Evolutionary conservation across 2,888 invertebrate species (phyloP).

Genomic region (Trachelus tabidus): DNA sequence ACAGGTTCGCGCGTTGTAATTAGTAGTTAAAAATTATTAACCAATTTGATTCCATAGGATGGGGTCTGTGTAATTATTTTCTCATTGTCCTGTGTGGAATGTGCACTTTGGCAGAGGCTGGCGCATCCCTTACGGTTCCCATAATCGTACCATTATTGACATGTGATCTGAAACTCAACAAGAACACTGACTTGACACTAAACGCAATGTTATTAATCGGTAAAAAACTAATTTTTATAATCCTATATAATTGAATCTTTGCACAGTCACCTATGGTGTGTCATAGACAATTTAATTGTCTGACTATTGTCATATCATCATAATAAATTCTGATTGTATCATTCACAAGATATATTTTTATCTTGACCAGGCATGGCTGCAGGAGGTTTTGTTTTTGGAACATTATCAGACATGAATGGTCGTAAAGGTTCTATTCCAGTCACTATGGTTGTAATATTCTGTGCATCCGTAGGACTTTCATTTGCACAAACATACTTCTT

Average conservation of each 20-base stretch:
- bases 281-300: neutral
- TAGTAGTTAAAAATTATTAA: neutral
- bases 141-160: conserved; percentile 41
- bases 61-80: conserved; percentile 47
- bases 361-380: conserved; percentile 56
- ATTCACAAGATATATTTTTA: neutral
- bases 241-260: neutral
- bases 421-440: conserved; percentile 59
- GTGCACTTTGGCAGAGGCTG: conserved; percentile 45
- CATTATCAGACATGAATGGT: conserved; percentile 62
- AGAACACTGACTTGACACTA: conserved; percentile 28
- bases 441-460: conserved; percentile 60
- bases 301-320: neutral
- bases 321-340: neutral
- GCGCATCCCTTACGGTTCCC: conserved; percentile 36
- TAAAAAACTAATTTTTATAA: conserved; percentile 13
- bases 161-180: conserved; percentile 41
- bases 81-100: conserved; percentile 43
- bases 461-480: conserved; percentile 56
- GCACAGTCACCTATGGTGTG: neutral
- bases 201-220: conserved; percentile 42
- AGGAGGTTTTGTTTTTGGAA: conserved; percentile 57
- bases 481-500: conserved; percentile 61
- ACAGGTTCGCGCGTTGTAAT: conserved; percentile 32
- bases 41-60: conserved; percentile 33